Conservation (phyloP, 2,113 vertebrate species). For the Ctenomys sociabilis region DNA sequence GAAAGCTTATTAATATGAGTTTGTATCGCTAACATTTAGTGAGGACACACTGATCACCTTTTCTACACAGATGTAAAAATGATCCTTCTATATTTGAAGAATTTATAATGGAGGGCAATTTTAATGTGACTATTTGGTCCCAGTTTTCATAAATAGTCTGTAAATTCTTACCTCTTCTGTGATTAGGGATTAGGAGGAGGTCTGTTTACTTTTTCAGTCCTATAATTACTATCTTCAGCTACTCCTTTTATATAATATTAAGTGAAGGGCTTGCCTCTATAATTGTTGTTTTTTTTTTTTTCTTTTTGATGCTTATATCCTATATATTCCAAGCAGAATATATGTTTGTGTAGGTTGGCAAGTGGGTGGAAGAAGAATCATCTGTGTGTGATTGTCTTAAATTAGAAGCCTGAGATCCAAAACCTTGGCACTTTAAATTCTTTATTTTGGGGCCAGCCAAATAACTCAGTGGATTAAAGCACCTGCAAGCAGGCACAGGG, state of each 20-base stretch:
- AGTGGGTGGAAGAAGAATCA: not conserved
- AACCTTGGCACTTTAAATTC: conserved; percentile 40
- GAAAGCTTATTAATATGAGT: not conserved
- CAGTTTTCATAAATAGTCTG: not conserved
- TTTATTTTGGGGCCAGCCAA: not conserved
- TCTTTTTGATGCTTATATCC: conserved; percentile 12
- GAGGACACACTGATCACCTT: not conserved
- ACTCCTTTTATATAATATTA: not conserved
- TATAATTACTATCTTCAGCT: not conserved
- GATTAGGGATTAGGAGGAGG: not conserved
- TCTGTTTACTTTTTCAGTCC: not conserved
- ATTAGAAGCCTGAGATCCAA: conserved; percentile 35
- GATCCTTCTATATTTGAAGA: not conserved
- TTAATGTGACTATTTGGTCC: not conserved
- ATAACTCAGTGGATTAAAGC: too few relatives aligned
- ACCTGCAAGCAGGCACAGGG: too few relatives aligned
- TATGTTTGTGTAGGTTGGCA: not conserved
- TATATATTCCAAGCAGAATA: conserved; percentile 24
- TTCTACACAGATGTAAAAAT: not conserved
- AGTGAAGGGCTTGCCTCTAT: not conserved
- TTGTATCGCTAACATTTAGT: conserved; percentile 17
- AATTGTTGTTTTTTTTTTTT: conserved; percentile 39
- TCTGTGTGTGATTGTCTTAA: not conserved
- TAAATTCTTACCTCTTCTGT: not conserved
- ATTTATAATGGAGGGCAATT: not conserved